Evolutionary conservation across 2,797 vertebrate species (phyloP).

Genomic region (Eutrigla gurnardus): DNA sequence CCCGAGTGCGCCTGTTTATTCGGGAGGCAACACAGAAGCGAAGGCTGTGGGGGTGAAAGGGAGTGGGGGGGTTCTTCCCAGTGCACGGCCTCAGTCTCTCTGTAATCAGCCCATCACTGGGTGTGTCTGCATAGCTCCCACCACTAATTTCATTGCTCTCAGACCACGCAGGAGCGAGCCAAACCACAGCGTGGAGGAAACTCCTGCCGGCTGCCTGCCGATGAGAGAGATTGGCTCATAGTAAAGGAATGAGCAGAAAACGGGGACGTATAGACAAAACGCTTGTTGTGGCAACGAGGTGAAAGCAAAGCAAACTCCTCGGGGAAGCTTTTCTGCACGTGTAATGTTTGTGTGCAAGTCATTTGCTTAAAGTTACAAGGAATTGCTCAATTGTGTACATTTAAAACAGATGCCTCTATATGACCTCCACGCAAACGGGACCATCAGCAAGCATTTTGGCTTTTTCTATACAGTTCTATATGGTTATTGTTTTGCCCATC

Average conservation of each 20-base stretch:
- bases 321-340: not conserved
- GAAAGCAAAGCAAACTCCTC: conserved; percentile 1
- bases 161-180: conserved; percentile 71
- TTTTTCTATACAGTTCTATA: too few relatives aligned
- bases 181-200: conserved; percentile 79
- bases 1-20: conserved; percentile 40
- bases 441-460: not conserved
- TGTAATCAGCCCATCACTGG: conserved; percentile 87
- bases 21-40: conserved; percentile 36
- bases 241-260: conserved; percentile 63
- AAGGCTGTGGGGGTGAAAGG: conserved; percentile 18
- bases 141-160: conserved; percentile 85
- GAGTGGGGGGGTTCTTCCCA: conserved; percentile 61
- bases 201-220: conserved; percentile 58
- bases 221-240: conserved; percentile 74
- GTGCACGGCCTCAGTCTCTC: conserved; percentile 75
- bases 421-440: not conserved
- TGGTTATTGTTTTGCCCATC: too few relatives aligned
- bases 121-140: conserved; percentile 83
- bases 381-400: not conserved
- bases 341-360: not conserved
- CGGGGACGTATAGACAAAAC: conserved; percentile 10
- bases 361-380: not conserved
- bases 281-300: conserved; percentile 33
- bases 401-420: not conserved